phyloP scores from a whole-genome alignment of 2,113 vertebrate genomes.

The Clarias batrachus region DNA sequence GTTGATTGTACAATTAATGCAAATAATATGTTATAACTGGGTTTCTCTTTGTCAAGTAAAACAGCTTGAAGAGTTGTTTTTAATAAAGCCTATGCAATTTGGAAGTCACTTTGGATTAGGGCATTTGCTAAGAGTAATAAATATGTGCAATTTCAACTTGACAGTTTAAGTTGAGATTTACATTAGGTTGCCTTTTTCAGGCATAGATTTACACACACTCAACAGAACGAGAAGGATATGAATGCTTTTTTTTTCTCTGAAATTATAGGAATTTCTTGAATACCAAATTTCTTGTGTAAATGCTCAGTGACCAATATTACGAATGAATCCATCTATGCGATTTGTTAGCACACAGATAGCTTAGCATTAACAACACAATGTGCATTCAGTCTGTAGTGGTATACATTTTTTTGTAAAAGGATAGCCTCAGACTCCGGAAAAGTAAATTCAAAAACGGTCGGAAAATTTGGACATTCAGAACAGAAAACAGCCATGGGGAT shows the following conservation, averaged over 20 bases:
- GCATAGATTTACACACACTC: not conserved
- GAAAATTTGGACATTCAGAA: conserved; percentile 3
- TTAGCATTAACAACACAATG: not conserved
- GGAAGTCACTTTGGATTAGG: not conserved
- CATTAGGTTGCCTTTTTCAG: not conserved
- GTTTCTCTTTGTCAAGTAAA: not conserved
- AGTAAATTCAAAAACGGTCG: not conserved
- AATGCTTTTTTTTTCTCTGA: not conserved
- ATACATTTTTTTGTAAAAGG: not conserved
- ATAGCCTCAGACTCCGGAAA: not conserved
- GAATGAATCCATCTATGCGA: not conserved
- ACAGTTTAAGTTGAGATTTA: not conserved
- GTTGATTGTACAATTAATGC: not conserved
- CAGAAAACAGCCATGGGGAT: conserved; percentile 1
- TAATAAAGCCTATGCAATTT: not conserved
- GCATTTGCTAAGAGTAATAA: not conserved
- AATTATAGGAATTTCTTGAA: not conserved
- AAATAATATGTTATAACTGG: not conserved
- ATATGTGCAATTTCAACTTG: not conserved
- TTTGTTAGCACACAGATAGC: no score
- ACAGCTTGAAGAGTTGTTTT: not conserved
- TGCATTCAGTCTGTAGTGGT: not conserved
- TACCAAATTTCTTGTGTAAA: not conserved
- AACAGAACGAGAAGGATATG: not conserved
- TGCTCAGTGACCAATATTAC: not conserved